Base-by-base conservation (phyloP, 2,797 vertebrate genomes). In the Triplophysa bombifrons region DNA sequence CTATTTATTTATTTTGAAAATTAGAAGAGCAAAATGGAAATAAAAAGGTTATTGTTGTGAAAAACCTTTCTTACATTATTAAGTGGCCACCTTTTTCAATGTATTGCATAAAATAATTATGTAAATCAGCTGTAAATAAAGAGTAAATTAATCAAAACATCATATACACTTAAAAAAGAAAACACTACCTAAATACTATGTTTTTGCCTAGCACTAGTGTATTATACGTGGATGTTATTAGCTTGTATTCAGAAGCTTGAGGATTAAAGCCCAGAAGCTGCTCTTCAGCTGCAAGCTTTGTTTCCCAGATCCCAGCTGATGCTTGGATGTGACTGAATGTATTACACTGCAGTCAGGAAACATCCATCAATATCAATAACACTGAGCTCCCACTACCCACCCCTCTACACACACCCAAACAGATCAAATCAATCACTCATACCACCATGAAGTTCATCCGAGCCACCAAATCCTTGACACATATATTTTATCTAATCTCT, bases 381-480 rank as follows among this genome's bases (percentile, higher is more conserved):
- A 82, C 41, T 72, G 70, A 44, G 56, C 55, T 72, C 70, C 56
- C 60, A 1, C 25, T 27, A 27, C 78, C 61, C 14, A 27, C 78
- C 61, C 14, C 51, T 65, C 63, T 69, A 50, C 56, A 13, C 38
- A 74, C 27, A 75, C 71, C 71, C 46, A 65, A 74, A 76, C 56
- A 60, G 71, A 77, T 76, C 75, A 76, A 82, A 80, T 87, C 74
- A 80, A 84, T 86, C 84, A 80, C 74, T 84, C 80, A 77, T 55
- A 16, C 60, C 82, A 58, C 60, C 70, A 72, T 58, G 4, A 74
- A 83, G 27, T 76, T 75, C 81, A 80, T 34, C 58, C 46, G 20
- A 55, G 72, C 56, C 71, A 53, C 66, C 55, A 73, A 78, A 76
- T 48, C 66, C 65, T 76, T 78, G 74, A 77, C 78, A 76, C 48